Evolutionary conservation across 1,140 invertebrate genomes (phyloP), one percentile per base, ranked within the genome.

Genomic region (Drosophila guanche): DNA sequence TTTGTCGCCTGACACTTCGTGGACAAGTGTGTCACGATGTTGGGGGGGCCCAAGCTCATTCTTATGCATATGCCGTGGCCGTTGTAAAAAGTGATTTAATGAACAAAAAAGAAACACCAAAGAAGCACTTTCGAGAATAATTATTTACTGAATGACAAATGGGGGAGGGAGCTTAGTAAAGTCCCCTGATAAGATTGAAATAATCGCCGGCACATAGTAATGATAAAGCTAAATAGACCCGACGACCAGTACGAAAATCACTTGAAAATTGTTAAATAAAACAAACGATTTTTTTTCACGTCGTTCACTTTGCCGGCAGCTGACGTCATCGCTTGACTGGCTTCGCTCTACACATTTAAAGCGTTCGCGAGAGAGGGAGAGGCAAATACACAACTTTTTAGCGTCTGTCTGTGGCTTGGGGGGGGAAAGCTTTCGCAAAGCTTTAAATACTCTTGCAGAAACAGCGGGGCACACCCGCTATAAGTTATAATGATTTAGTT

Each of bases 161-260:
- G 60, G 33, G 33, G 27, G 5, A 6, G 55, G 8, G 27, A 37
- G 59, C 57, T 45, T 33, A 48, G 48, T 43, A 61, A 58, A 74
- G 59, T 61, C 53, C 54, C 29, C 42, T 68, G 79, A 84, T 84
- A 84, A 84, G 79, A 84, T 72, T 84, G 61, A 66, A 55, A 66
- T 72, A 76, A 79, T 79, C 59, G 54, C 43, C n/a, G 43, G 56
- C 57, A 65, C 58, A 58, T 45, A 40, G 55, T 54, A 79, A 79
- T 59, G 47, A 53, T 42, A 55, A 41, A 41, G 29, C 22, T n/a
- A 43, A 33, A 45, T 22, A 60, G 2, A 2, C 8, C 33, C 45
- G 20, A 33, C 45, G 20, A 33, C 0, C 4, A 27, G 14, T 27
- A 61, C 62, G 66, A 69, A 68, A 68, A 69, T 69, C 66, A 23